These are phyloP conservation scores for Carapus acus DNA, from an alignment of 2,797 vertebrate species.

Conservation along the genomic window DNA sequence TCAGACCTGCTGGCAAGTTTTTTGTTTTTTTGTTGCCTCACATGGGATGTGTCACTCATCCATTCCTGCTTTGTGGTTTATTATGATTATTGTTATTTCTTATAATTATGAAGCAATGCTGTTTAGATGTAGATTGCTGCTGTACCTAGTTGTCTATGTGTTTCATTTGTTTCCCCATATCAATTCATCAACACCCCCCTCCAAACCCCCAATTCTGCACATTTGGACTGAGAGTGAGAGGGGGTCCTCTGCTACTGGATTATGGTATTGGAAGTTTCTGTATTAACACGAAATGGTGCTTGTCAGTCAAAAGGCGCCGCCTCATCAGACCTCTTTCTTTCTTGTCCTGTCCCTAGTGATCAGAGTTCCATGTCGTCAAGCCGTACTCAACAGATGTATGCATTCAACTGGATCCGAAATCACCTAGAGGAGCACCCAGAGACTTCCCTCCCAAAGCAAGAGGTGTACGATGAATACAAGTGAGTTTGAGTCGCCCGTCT, in stretches of 20 bases:
- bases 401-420: slow-evolving; percentile 98
- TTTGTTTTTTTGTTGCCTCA: slow-evolving; percentile 21
- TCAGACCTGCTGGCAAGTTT: too few species aligned
- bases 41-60: slow-evolving; percentile 24
- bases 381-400: slow-evolving; percentile 97
- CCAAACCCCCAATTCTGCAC: slow-evolving; percentile 73
- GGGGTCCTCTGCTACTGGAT: slow-evolving; percentile 74
- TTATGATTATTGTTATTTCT: slow-evolving; percentile 49
- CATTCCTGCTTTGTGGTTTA: slow-evolving; percentile 45
- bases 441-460: slow-evolving; percentile 98
- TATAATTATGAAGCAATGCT: slow-evolving; percentile 50
- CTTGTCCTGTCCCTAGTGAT: slow-evolving; percentile 74
- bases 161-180: slow-evolving; percentile 78
- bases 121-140: slow-evolving; percentile 61
- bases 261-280: slow-evolving; percentile 76
- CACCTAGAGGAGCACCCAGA: slow-evolving; percentile 97
- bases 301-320: slow-evolving; percentile 28
- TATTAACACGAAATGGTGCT: slow-evolving; percentile 64
- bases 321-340: slow-evolving; percentile 35
- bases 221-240: slow-evolving; percentile 79
- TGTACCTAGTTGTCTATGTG: slow-evolving; percentile 71
- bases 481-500: slow-evolving; percentile 67
- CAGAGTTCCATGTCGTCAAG: slow-evolving; percentile 96
- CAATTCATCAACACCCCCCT: slow-evolving; percentile 74
- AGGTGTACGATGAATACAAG: slow-evolving; percentile 99